A percentile compares a stretch with the other conserved stretches of the same genome.
Conservation (phyloP, 2,113 vertebrate genomes). For the Paramisgurnus dabryanus region DNA sequence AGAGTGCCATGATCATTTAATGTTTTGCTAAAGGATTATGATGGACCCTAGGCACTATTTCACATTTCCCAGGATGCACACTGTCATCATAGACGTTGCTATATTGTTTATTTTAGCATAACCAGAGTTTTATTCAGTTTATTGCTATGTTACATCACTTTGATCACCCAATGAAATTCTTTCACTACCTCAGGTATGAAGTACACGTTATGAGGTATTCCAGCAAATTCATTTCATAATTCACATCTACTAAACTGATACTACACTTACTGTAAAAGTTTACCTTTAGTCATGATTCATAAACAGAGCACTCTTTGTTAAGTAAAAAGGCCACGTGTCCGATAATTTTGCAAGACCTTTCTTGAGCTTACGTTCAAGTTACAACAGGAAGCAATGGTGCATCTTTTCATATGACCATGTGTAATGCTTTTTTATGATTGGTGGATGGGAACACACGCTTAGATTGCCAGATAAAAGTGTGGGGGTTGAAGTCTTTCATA, state of each 20-base stretch:
- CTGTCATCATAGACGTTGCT: too few species aligned
- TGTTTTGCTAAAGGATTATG: too few species aligned
- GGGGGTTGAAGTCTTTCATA: background rate
- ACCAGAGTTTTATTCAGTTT: too few species aligned
- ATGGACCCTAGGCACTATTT: too few species aligned
- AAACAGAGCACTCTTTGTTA: slow-evolving; percentile 4
- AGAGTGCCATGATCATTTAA: too few species aligned
- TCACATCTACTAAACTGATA: background rate
- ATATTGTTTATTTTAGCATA: too few species aligned
- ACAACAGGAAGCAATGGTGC: background rate
- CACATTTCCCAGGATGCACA: too few species aligned
- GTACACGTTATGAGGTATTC: too few species aligned
- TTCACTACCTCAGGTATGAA: background rate
- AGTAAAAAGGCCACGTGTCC: slow-evolving; percentile 9
- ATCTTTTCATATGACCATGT: background rate
- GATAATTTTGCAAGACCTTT: slow-evolving; percentile 16
- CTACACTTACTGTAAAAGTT: slow-evolving; percentile 23
- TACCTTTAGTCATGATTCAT: slow-evolving; percentile 20
- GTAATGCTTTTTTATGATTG: background rate
- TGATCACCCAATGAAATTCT: too few species aligned
- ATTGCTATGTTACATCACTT: too few species aligned
- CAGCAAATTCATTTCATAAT: background rate
- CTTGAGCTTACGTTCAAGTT: background rate
- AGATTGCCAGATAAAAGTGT: background rate
- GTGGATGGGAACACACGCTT: background rate